Conservation (phyloP, 2,113 vertebrate species). For the Lutjanus erythropterus region DNA sequence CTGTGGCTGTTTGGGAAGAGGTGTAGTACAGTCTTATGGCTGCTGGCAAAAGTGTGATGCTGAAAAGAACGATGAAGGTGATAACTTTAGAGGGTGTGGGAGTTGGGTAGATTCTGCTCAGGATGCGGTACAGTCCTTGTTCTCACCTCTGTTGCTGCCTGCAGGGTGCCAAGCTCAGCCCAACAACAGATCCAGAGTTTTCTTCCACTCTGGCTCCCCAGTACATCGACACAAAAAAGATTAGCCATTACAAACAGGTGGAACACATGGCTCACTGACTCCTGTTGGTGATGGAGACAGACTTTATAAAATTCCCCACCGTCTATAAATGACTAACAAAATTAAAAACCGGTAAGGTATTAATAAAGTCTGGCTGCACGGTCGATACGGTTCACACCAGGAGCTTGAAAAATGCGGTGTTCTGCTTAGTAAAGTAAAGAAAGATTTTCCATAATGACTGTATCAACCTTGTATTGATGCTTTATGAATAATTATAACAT, state of each 20-base stretch:
- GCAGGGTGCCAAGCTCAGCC: constrained; percentile 21
- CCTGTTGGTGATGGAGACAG: not conserved
- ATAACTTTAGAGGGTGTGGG: constrained; percentile 45
- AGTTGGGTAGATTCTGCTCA: constrained; percentile 35
- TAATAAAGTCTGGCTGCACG: not conserved
- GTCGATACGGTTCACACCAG: not conserved
- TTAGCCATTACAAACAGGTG: not conserved
- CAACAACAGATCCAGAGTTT: not conserved
- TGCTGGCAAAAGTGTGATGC: constrained; percentile 27
- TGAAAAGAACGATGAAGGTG: constrained; percentile 18
- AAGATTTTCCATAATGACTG: no score
- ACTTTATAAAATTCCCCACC: not conserved
- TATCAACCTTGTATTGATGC: no score
- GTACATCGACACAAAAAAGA: not conserved
- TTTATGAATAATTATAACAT: not conserved
- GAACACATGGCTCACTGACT: not conserved
- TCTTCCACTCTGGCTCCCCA: not conserved
- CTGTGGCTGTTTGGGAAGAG: not conserved
- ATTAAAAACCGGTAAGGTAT: not conserved
- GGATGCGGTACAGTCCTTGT: constrained; percentile 44
- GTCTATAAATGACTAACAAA: not conserved
- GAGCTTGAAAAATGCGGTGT: no score
- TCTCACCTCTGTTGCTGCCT: constrained; percentile 42
- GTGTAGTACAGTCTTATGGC: not conserved
- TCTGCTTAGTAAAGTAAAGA: no score